Evolutionary conservation across 2,113 vertebrate genomes (phyloP), one percentile per base, ranked within the genome.

Genomic region (Tupaia tana): DNA sequence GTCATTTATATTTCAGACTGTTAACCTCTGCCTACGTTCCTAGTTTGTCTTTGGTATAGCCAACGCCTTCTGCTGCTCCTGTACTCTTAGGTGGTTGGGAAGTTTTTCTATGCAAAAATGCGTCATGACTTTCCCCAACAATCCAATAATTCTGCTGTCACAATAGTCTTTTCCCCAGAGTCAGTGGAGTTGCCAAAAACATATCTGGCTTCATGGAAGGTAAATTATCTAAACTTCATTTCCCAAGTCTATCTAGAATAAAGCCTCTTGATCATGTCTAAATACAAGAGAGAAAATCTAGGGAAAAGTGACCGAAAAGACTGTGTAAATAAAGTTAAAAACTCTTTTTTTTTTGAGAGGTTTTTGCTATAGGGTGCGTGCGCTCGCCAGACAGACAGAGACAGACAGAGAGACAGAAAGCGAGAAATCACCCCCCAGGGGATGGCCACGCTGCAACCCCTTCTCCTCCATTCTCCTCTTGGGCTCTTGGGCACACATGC

Each of bases 221-320:
- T 19, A 31, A 75, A 73, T 52, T 20, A 34, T 12, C 25, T 61
- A 67, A n/a, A 3, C 64, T 66, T 27, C 67, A 27, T 66, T 69
- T 56, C 61, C 29, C 52, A 71, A 58, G 84, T 27, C 52, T 58
- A 3, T 29, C n/a, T 24, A 71, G 66, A 94, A 69, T 29, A 54
- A 54, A 13, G n/a, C 15, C 83, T 66, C 91, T 94, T 66, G 56
- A 2, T 19, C 29, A 54, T 20, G 74, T 34, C 86, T 56, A 66
- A 29, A 59, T 29, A 29, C 1, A 8, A 78, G 78, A 80, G 71
- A 56, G 56, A 77, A 88, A 85, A 95, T 9, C 58, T 29, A 69
- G 74, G 54, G 80, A 91, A 69, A 54, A 64, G 25, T 58, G 84
- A 56, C n/a, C 29, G 25, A 20, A 94, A 59, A 91, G 74, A 69